Evolutionary conservation across 2,888 invertebrate genomes (phyloP), one percentile per base, ranked within the genome.

Genomic region (Melanchra persicariae): DNA sequence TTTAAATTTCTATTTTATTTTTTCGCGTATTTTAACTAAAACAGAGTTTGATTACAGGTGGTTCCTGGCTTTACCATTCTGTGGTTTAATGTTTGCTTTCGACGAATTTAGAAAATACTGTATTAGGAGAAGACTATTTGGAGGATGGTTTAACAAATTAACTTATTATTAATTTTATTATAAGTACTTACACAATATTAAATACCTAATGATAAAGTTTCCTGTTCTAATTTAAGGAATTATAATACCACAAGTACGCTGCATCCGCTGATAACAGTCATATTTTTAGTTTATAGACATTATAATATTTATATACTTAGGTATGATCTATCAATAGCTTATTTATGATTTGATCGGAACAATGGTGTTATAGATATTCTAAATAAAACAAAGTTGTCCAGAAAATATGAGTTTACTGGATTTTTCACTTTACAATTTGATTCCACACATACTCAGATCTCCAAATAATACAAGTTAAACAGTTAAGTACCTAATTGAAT

Each of bases 41-140:
- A 54, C 12, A 22, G 15, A 8, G 10, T 65, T 62, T 78, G 49
- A 43, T 67, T 83, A 8, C 89, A 96, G 98, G 98, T 98, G 98
- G 97, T 96, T 98, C 89, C 97, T 97, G 59, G 97, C 97, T 43
- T 82, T 98, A 73, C 98, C 98, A 19, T 97, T 98, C 92, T 96
- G 97, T 61, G 77, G 96, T n/a, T 90, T 97, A 55, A 97, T 98
- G 91, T 97, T 98, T 91, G 88, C 95, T 40, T 98, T 98, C 87
- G 98, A 98, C 84, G 98, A 98, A 93, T 92, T 96, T 54, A 96
- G 98, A 85, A 97, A 98, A 88, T 97, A 96, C 85, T 96, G 97
- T 78, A 96, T 98, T 68, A 96, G 98, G 81, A 88, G 84, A 76
- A 72, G 87, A 34, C 83, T 87, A 37, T 93, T 93, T 74, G 76